Base-by-base conservation (phyloP, 2,113 vertebrate species). In the Chloebia gouldiae region DNA sequence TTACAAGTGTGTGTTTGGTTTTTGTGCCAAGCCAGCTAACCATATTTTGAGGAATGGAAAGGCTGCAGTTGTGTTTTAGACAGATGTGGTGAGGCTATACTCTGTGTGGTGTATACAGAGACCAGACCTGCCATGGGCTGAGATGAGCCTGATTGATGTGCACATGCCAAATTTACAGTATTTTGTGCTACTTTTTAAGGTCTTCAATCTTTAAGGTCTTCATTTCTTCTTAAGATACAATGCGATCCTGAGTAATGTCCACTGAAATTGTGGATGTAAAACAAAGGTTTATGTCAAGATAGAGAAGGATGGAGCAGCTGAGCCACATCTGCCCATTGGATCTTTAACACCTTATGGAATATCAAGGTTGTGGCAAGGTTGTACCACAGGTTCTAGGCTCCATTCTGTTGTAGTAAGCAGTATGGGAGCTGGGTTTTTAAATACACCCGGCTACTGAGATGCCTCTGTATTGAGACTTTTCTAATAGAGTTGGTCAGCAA, bases 251-350 rank as follows among this genome's bases (percentile, higher is more conserved):
- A 51, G 4, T 35, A 83, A 35, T 8, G 7, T 10, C 13, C 23
- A 17, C 5, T 37, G 44, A 79, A 75, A 78, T 1, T 25, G 9
- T 63, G 60, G 24, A 30, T 6, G 6, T 24, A 71, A 42, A 78
- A 45, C 21, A 72, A 79, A 5, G 1, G 5, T 57, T 73, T 81
- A 14, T 30, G 17, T 28, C 13, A 71, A 68, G 25, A 14, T 1
- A 73, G 24, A 71, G 35, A 59, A 50, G 8, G 27, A 31, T 59
- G 56, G 14, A 86, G 31, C 23, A 81, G 17, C 20, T 51, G 13
- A 28, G 40, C 47, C 4, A 3, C 42, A 35, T 31, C 25, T 49
- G 35, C 6, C 20, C 14, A 22, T 2, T 1, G 0, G 8, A 60
- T 63, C 13, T 10, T 33, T 28, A 28, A 42, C 6, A 13, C 15